These are phyloP conservation scores for Dendroctonus valens DNA, from an alignment of 1,140 invertebrate species.

Conservation along the genomic window DNA sequence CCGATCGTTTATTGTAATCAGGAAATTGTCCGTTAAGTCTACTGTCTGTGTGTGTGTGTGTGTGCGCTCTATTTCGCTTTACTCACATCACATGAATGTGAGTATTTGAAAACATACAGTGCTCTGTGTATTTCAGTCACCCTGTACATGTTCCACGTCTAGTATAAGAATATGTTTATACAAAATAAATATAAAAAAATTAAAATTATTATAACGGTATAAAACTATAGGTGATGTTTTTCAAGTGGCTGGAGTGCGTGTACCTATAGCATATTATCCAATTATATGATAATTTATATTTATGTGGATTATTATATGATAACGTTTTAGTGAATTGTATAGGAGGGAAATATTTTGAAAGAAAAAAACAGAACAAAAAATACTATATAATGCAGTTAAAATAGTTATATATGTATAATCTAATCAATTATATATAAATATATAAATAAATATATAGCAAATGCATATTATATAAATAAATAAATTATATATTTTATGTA, in stretches of 20 bases:
- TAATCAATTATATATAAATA: too few species aligned
- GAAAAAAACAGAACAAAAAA: too few species aligned
- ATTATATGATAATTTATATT: constrained; percentile 19
- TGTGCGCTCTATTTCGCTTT: neutral
- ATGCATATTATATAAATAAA: too few species aligned
- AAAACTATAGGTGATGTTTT: neutral
- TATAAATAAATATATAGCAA: too few species aligned
- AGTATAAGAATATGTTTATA: constrained; percentile 20
- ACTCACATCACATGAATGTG: neutral
- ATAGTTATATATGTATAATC: too few species aligned
- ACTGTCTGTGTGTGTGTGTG: neutral
- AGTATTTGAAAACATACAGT: constrained; percentile 7
- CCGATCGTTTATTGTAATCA: neutral
- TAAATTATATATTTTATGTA: too few species aligned
- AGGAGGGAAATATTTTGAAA: too few species aligned
- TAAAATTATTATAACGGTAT: constrained; percentile 7
- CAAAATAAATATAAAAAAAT: constrained; percentile 16
- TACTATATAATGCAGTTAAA: too few species aligned
- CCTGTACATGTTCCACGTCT: constrained; percentile 28
- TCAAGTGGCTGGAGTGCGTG: constrained; percentile 31
- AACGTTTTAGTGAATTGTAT: too few species aligned
- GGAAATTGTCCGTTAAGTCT: neutral
- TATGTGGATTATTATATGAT: too few species aligned
- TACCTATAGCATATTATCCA: constrained; percentile 29
- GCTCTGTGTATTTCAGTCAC: constrained; percentile 30